Percentiles rank a stretch among this genome's conserved stretches.
phyloP scores from a whole-genome alignment of 2,888 invertebrate genomes.

The Koerneria pararmatus region DNA sequence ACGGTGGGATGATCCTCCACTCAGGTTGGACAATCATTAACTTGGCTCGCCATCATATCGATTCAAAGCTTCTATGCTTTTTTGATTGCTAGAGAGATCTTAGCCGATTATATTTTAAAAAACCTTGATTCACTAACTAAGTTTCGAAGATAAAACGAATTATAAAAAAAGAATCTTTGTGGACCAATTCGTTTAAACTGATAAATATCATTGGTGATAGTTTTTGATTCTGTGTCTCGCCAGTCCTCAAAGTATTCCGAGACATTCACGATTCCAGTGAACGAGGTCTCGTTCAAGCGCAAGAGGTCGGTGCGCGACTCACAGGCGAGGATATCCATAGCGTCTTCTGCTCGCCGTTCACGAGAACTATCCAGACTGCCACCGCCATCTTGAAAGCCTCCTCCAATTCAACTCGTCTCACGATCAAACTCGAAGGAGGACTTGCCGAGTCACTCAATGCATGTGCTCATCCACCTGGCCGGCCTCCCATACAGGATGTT shows the following conservation, averaged over 20 bases:
- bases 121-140: too few species aligned
- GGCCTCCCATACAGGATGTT: conserved; percentile 31
- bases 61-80: too few species aligned
- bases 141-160: too few species aligned
- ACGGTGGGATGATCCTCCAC: conserved; percentile 51
- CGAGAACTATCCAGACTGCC: conserved; percentile 41
- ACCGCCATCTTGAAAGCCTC: conserved; percentile 15
- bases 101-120: too few species aligned
- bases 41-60: too few species aligned
- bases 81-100: too few species aligned
- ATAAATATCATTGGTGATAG: not conserved
- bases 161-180: too few species aligned
- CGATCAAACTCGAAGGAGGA: conserved; percentile 50
- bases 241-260: not conserved
- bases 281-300: conserved; percentile 49
- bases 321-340: conserved; percentile 40
- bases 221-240: conserved; percentile 2
- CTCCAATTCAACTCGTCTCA: conserved; percentile 28
- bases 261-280: conserved; percentile 30
- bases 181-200: too few species aligned
- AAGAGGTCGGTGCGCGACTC: conserved; percentile 46
- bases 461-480: conserved; percentile 40
- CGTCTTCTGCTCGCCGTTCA: conserved; percentile 53
- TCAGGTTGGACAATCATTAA: conserved; percentile 35
- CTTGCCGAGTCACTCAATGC: conserved; percentile 47